Evolutionary conservation across 2,888 invertebrate genomes (phyloP), one percentile per base, ranked within the genome.

Genomic region (Hedya salicella): DNA sequence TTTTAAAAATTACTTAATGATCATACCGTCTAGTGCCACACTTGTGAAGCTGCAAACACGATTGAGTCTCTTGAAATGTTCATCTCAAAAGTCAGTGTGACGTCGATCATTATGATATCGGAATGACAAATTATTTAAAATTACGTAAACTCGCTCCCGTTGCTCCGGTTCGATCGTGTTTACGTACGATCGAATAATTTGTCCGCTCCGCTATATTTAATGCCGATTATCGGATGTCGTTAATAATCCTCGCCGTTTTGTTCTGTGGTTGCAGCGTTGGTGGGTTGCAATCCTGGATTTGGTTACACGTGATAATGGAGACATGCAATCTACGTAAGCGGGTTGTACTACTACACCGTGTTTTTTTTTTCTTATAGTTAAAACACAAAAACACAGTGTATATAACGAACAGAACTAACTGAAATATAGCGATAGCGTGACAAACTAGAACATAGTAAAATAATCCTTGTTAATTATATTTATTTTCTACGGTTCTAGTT

Each of bases 21-120:
- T 8, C 2, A 61, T 16, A 8, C 2, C 0, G 0, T 0, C 0
- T 5, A 48, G 82, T 78, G 89, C 91, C 91, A 90, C 90, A 88
- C 87, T 80, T 74, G 61, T 60, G 77, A 66, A 79, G 83, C 89
- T 89, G 91, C 91, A 89, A 91, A 90, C 89, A 91, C 87, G 52
- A 46, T 42, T 16, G 11, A 13, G 40, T 36, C 53, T 48, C 17
- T 40, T 21, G 50, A 32, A 14, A 44, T 11, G 25, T 30, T 19
- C n/a, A 21, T 40, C 19, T n/a, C 13, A 48, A 42, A 40, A 13
- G 17, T 48, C 17, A 21, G 8, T 8, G 46, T n/a, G n/a, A 25
- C 21, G 13, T 19, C 39, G 14, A 5, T 2, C 13, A 21, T 6
- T n/a, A n/a, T n/a, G 13, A 48, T 48, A 21, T 21, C 42, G 44